phyloP scores from a whole-genome alignment of 2,888 invertebrate genomes.

The Trileptium ribeirensis region DNA sequence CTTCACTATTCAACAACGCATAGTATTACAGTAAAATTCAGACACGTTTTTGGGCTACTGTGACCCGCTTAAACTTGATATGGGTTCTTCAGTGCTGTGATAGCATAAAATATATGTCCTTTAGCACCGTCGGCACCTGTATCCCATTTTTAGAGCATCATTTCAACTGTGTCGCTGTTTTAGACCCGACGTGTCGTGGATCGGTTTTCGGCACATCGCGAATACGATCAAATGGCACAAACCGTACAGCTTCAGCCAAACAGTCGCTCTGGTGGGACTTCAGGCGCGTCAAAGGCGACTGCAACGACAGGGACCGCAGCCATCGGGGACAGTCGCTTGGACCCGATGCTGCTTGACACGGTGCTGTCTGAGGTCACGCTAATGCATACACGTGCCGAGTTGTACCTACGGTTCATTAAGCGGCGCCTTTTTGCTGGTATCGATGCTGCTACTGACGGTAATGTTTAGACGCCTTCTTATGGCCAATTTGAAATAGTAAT shows the following conservation, averaged over 20 bases:
- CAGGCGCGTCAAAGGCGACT: neutral
- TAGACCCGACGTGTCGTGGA: neutral
- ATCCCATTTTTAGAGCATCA: too few relatives aligned
- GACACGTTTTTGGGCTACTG: too few relatives aligned
- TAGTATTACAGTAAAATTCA: too few relatives aligned
- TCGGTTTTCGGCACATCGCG: neutral
- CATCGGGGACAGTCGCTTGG: slow-evolving; percentile 50
- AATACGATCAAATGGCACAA: neutral
- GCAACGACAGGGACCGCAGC: neutral
- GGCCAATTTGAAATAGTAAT: too few relatives aligned
- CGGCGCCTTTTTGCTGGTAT: slow-evolving; percentile 63
- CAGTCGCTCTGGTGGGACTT: neutral
- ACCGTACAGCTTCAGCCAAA: neutral
- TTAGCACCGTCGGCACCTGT: too few relatives aligned
- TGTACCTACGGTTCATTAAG: slow-evolving; percentile 79
- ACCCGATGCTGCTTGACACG: slow-evolving; percentile 77
- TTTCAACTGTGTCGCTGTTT: too few relatives aligned
- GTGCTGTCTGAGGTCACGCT: slow-evolving; percentile 81
- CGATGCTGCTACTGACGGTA: neutral
- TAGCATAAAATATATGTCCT: too few relatives aligned
- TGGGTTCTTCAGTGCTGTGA: too few relatives aligned
- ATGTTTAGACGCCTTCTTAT: too few relatives aligned
- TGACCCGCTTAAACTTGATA: too few relatives aligned
- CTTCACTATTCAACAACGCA: too few relatives aligned
- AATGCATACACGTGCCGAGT: slow-evolving; percentile 77